A percentile compares a stretch with the other conserved stretches of the same genome.
Evolutionary conservation across 2,113 vertebrate genomes (phyloP).

Genomic region (Chaetodon auriga): DNA sequence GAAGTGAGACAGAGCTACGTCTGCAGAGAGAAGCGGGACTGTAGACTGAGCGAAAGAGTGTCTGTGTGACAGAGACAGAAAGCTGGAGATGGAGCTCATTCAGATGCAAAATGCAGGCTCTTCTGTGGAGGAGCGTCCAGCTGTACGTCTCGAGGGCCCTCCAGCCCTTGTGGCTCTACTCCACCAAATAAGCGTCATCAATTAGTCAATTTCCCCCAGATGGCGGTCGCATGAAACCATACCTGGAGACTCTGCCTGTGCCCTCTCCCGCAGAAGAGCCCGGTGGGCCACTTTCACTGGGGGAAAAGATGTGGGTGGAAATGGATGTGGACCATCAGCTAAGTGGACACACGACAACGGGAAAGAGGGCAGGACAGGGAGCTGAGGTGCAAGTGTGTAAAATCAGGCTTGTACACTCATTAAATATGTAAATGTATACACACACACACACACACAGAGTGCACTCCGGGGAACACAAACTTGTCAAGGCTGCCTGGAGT

Average conservation of each 20-base stretch:
- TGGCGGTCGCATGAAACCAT: constrained; percentile 22
- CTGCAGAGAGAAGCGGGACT: not conserved
- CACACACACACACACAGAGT: constrained; percentile 38
- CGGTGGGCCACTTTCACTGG: constrained; percentile 16
- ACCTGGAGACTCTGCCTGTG: constrained; percentile 39
- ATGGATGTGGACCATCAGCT: constrained; percentile 54
- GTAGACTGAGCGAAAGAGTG: not conserved
- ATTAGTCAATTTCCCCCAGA: constrained; percentile 55
- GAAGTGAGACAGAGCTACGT: not conserved
- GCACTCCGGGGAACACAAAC: constrained; percentile 53
- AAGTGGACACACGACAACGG: constrained; percentile 39
- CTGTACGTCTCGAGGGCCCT: constrained; percentile 69
- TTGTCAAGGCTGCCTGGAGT: constrained; percentile 51
- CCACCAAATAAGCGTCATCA: constrained; percentile 56
- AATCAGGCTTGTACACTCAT: constrained; percentile 45
- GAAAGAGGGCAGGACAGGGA: constrained; percentile 31
- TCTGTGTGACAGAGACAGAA: constrained; percentile 8
- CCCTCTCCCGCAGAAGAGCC: constrained; percentile 17
- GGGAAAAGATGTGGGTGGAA: constrained; percentile 24
- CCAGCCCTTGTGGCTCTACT: constrained; percentile 51
- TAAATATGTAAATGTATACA: constrained; percentile 68
- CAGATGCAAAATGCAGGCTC: constrained; percentile 64
- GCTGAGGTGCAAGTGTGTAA: constrained; percentile 34
- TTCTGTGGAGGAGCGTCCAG: constrained; percentile 61
- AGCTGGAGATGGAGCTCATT: constrained; percentile 45